Evolutionary conservation across 2,797 vertebrate genomes (phyloP), one percentile per base, ranked within the genome.

Genomic region (Sorex maritimensis): DNA sequence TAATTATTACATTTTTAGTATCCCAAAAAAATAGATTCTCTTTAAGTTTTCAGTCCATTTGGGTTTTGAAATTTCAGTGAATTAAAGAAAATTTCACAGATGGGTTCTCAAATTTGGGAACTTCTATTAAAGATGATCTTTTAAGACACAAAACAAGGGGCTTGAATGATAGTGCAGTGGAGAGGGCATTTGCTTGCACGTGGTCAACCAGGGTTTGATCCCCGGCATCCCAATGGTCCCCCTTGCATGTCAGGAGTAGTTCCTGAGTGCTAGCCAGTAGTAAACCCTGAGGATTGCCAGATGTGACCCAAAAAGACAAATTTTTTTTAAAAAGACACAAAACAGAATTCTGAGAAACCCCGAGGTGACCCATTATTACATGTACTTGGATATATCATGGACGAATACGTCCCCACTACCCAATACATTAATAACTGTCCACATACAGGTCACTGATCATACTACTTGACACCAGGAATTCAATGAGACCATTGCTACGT

Each of bases 121-220:
- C 69, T 71, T 81, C 63, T 12, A 9, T 24, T 88, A 52, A 82
- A 26, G 10, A 26, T 28, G 28, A 17, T 9, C 28, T 78, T 80
- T 58, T 69, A 69, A 86, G 65, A 87, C 1, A 69, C 52, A 82
- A 80, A 81, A 21, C 69, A 75, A 89, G 65, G 24, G 15, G 52
- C 52, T 55, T 12, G 52, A 55, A 10, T 6, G 52, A 17, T 55
- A 17, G 52, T 17, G 52, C 15, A 12, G 15, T 7, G 52, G 15
- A 10, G 11, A 55, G 15, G 52, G 52, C 15, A 17, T 55, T 17
- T 55, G 52, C 52, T 55, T 55, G 52, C 52, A 55, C 7, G 15
- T 17, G 12, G 52, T 17, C 15, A 55, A 17, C 52, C 52, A 55
- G 15, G 52, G 52, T 55, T 55, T 55, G 5, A 55, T 55, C 52